phyloP scores from a whole-genome alignment of 2,113 vertebrate genomes.

The Myrmecophaga tridactyla region DNA sequence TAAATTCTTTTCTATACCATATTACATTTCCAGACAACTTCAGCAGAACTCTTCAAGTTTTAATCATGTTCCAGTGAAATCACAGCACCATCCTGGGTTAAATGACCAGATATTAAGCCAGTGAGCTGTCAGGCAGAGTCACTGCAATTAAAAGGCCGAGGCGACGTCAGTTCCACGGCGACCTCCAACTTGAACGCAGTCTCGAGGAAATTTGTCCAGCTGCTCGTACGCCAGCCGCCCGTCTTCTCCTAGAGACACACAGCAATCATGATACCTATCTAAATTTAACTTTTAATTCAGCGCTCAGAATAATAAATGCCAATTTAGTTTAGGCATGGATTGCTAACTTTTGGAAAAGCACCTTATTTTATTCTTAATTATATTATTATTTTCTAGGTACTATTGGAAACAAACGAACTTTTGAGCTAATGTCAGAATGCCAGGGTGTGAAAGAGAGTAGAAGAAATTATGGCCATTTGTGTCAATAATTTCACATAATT shows the following conservation, averaged over 20 bases:
- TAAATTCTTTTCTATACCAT: constrained; percentile 16
- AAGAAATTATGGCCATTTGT: background rate
- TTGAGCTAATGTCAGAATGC: background rate
- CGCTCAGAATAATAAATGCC: background rate
- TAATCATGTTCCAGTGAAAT: background rate
- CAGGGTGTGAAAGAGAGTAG: background rate
- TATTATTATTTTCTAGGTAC: background rate
- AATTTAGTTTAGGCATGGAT: background rate
- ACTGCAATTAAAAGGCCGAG: constrained; percentile 86
- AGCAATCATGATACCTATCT: background rate
- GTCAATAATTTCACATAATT: background rate
- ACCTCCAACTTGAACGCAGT: constrained; percentile 85
- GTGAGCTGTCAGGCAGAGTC: background rate
- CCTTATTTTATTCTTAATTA: background rate
- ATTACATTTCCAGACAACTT: constrained; percentile 36
- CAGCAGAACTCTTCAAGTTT: background rate
- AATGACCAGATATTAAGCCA: background rate
- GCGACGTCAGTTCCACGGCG: constrained; percentile 89
- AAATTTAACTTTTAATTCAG: background rate
- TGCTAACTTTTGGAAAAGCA: background rate
- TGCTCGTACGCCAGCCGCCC: constrained; percentile 95
- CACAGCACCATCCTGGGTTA: constrained; percentile 56
- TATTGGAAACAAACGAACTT: background rate
- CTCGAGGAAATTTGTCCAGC: constrained; percentile 91
- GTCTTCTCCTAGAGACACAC: constrained; percentile 89